Conservation (phyloP, 2,888 invertebrate species). For the Strigamia crassipes region DNA sequence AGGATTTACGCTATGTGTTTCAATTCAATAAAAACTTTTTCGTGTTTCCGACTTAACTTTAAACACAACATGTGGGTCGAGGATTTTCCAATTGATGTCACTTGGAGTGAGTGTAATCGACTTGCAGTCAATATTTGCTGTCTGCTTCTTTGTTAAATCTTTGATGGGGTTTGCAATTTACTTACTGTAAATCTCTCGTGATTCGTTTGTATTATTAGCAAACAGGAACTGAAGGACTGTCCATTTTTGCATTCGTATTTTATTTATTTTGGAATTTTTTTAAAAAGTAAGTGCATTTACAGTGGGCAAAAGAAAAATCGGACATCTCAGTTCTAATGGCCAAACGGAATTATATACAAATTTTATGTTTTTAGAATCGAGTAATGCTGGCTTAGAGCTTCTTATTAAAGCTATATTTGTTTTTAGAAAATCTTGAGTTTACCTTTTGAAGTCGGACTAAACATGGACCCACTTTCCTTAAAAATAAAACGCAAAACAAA, state of each 20-base stretch:
- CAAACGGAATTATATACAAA: too few relatives aligned
- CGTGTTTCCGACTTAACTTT: background rate
- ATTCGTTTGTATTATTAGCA: background rate
- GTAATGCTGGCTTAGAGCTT: too few relatives aligned
- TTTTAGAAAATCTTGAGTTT: too few relatives aligned
- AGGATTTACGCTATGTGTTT: too few relatives aligned
- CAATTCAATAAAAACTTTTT: background rate
- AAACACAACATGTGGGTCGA: background rate
- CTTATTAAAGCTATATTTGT: too few relatives aligned
- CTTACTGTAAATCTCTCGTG: background rate
- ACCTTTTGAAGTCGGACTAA: too few relatives aligned
- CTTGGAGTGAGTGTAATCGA: background rate
- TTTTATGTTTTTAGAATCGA: too few relatives aligned
- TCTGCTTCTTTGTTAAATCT: background rate
- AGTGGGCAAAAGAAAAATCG: background rate
- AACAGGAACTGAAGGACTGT: background rate
- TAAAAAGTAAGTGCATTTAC: too few relatives aligned
- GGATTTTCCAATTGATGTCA: slow-evolving; percentile 9
- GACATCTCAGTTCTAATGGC: background rate
- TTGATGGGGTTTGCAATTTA: background rate
- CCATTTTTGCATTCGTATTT: too few relatives aligned
- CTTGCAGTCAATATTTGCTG: slow-evolving; percentile 11
- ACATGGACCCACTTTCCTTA: too few relatives aligned
- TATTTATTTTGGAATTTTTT: too few relatives aligned
- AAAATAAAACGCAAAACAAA: too few relatives aligned